Base-by-base conservation (phyloP, 2,888 invertebrate species). In the Lasius fuliginosus region DNA sequence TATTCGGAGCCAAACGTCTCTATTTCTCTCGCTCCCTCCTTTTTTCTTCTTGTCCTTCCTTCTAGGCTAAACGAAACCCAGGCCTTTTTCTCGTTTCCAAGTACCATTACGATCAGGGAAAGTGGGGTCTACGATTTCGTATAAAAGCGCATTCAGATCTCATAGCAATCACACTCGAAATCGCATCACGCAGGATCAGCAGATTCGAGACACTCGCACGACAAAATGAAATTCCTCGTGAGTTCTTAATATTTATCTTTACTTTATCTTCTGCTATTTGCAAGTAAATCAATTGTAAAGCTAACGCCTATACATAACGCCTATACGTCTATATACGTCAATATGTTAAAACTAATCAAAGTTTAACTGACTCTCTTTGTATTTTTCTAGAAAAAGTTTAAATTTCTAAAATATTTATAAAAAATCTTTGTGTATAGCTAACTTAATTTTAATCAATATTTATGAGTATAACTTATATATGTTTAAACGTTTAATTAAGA, bases 171-270 rank as follows among this genome's bases (percentile, higher is more conserved):
- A 91, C 89, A 91, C 87, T 90, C 87, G 89, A 91, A 86, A 89
- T 87, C 88, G 89, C 89, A 88, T 85, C 89, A 36, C 60, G 60
- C 79, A 86, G 85, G 85, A 85, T 85, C 73, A 56, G 53, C 62
- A 75, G 87, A 87, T 85, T 83, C 86, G 86, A 77, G 88, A 85
- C 75, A 83, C 56, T 84, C 23, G 79, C 62, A 77, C 85, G 77
- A 69, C 90, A 92, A 88, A 88, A 94, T 94, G 94, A 94, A 94
- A 89, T 94, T 92, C 91, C 79, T 94, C 88, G 94, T 94, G 90
- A 94, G 88, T 88, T 85, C 18, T 64, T 11, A 42, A 60, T 60
- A 40, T 23, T 30, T 30, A 49, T 23, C 65, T 53, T 33, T 23
- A 23, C 23, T 46, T 30, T 12, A 27, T 33, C 0, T 30, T 46